Evolutionary conservation across 2,797 vertebrate genomes (phyloP).

Genomic region (Hemitrygon akajei): DNA sequence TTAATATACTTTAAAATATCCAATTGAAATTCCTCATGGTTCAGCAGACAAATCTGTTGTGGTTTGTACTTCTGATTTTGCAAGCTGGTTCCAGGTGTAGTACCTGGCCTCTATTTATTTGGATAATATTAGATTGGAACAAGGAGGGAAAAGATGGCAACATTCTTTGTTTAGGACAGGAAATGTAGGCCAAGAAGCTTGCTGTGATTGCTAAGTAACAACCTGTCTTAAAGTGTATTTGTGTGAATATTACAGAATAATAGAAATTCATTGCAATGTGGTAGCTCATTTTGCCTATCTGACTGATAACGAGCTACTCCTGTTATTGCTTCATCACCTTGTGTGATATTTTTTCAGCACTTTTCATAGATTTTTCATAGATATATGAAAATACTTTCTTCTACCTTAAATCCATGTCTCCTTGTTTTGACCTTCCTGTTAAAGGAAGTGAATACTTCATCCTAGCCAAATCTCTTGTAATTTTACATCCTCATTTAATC

Average conservation of each 20-base stretch:
- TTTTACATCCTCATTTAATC: too few relatives aligned
- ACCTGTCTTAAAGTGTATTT: background rate
- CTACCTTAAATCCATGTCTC: too few relatives aligned
- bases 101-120: background rate
- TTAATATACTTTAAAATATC: constrained; percentile 7
- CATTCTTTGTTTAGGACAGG: background rate
- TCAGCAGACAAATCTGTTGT: background rate
- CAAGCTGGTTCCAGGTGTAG: background rate
- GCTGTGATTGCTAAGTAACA: background rate
- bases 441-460: too few relatives aligned
- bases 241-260: background rate
- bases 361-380: too few relatives aligned
- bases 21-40: background rate
- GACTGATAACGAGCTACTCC: too few relatives aligned
- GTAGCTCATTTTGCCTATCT: too few relatives aligned
- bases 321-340: too few relatives aligned
- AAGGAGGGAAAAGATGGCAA: background rate
- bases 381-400: too few relatives aligned
- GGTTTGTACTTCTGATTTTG: background rate
- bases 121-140: background rate
- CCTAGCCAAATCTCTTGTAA: too few relatives aligned
- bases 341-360: too few relatives aligned
- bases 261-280: too few relatives aligned
- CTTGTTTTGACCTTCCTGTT: too few relatives aligned
- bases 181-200: background rate